Base-by-base conservation (phyloP, 1,140 invertebrate genomes). In the Phthorimaea operculella region DNA sequence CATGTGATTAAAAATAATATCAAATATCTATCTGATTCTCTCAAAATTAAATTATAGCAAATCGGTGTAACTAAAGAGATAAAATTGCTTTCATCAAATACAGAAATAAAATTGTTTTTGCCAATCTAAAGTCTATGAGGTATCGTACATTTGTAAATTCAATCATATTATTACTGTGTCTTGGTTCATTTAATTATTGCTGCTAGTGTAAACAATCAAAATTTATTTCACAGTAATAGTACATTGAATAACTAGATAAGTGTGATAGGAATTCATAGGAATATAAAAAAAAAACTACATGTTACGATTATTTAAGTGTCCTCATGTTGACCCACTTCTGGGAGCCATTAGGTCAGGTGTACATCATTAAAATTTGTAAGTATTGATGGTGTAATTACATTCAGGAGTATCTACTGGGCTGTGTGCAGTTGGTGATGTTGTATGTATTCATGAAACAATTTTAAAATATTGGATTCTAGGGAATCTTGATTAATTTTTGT, bases 381-480 rank as follows among this genome's bases (percentile, higher is more conserved):
- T 84, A 80, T 76, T 54, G 64, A 68, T 70, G 60, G 68, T 72
- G 73, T 67, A 67, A 66, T 65, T 58, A 1, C 39, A 70, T 60
- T 58, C 64, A 64, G 68, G 69, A 66, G 66, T 69, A 58, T 73
- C 70, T 28, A 72, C 63, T 58, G 68, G 65, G 59, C 62, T 54
- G 67, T 66, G 69, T 64, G 74, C 74, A 68, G 74, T 72, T 70
- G 80, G 76, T 82, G 77, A 77, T 64, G 63, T 84, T 79, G 79
- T 84, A 84, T 84, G 81, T 84, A 84, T 84, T 77, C 60, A 64
- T 66, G 56, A 63, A 71, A 71, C 44, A 47, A 47, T 47, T 16
- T 47, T 58, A 15, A 28, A 54, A 47, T n/a, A n/a, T 52, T 56
- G 54, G 15, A 59, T 45, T 62, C 52, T 51, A 55, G 28, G 52